Percentiles rank a stretch among this genome's conserved stretches.
These are phyloP conservation scores for Erinaceus europaeus DNA, from an alignment of 2,113 vertebrate species.

Conservation along the genomic window DNA sequence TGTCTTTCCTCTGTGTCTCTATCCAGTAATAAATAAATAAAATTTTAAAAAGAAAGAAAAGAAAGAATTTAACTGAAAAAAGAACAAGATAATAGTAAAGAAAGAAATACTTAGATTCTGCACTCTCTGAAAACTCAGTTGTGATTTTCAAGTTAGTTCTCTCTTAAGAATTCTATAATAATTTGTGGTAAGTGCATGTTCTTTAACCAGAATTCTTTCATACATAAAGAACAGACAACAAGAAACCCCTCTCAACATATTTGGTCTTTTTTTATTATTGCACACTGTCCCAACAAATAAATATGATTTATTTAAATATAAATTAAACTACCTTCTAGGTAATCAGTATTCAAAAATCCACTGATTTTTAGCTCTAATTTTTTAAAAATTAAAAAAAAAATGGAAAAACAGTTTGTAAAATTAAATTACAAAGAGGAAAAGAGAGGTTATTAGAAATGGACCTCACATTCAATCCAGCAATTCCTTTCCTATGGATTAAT, in stretches of 20 bases:
- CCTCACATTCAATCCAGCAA: not conserved
- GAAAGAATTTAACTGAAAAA: conserved; percentile 44
- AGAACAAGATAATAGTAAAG: conserved; percentile 7
- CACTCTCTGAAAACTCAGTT: not conserved
- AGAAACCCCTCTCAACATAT: too few relatives aligned
- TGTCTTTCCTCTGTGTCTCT: too few relatives aligned
- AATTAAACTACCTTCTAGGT: not conserved
- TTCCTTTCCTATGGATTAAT: not conserved
- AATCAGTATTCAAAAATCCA: not conserved
- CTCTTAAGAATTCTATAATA: not conserved
- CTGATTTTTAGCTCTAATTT: not conserved
- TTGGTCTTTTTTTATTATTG: not conserved
- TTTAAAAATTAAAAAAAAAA: conserved; percentile 8
- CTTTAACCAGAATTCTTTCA: not conserved
- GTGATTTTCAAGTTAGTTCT: not conserved
- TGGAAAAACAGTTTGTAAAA: too few relatives aligned
- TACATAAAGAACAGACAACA: not conserved
- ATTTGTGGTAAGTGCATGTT: not conserved
- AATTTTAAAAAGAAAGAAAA: too few relatives aligned
- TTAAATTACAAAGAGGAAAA: not conserved
- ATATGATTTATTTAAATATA: too few relatives aligned
- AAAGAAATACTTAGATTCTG: not conserved
- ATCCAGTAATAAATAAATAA: too few relatives aligned
- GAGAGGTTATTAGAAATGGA: not conserved
- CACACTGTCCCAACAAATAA: not conserved